A percentile compares a stretch with the other conserved stretches of the same genome.
Evolutionary conservation across 2,113 vertebrate genomes (phyloP).

Genomic region (Ceuthmochares aereus): DNA sequence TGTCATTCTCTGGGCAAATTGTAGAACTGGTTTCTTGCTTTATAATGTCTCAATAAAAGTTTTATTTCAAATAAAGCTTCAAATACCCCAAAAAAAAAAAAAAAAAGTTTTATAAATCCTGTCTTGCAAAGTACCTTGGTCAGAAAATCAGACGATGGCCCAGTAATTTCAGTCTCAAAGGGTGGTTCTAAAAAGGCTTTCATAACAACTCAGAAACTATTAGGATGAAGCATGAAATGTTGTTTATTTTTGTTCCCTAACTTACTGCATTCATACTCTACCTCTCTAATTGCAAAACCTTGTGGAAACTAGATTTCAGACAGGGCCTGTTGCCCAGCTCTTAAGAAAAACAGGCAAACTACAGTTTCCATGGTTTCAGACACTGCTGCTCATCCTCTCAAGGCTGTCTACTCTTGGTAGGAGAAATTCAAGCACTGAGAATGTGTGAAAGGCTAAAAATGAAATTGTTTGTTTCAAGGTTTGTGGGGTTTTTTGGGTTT

Average conservation of each 20-base stretch:
- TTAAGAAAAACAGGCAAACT: conserved; percentile 49
- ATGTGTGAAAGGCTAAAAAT: conserved; percentile 32
- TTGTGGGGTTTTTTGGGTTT: neutral
- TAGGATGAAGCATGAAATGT: conserved; percentile 5
- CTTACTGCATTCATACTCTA: conserved; percentile 16
- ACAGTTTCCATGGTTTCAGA: conserved; percentile 67
- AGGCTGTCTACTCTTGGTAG: neutral
- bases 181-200: neutral
- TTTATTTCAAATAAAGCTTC: neutral
- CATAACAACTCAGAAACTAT: neutral
- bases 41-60: neutral
- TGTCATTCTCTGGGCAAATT: neutral
- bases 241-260: conserved; percentile 31
- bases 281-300: conserved; percentile 55
- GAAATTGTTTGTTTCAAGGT: neutral
- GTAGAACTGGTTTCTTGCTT: neutral
- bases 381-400: conserved; percentile 51
- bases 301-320: conserved; percentile 56
- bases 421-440: neutral
- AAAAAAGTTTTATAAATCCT: neutral
- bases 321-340: conserved; percentile 39
- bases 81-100: neutral
- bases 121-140: neutral
- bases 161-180: neutral
- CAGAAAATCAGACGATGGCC: neutral